These are phyloP conservation scores for Peromyscus polionotus DNA, from an alignment of 2,113 vertebrate species.

Conservation along the genomic window DNA sequence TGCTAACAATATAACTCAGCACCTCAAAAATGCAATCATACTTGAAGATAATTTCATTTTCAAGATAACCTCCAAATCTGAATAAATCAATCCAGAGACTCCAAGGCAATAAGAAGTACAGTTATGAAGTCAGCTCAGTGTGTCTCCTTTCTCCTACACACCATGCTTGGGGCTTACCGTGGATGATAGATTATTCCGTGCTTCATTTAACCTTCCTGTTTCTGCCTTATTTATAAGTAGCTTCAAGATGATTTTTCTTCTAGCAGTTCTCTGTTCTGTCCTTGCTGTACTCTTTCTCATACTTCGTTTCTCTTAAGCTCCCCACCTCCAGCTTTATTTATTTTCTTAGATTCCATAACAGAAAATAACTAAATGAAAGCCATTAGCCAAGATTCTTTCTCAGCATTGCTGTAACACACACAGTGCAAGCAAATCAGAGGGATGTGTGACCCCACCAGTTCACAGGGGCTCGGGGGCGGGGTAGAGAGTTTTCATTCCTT, in stretches of 20 bases:
- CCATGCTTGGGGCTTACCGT: background rate
- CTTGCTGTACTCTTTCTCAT: conserved; percentile 44
- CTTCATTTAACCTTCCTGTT: conserved; percentile 8
- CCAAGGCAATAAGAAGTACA: background rate
- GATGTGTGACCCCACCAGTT: background rate
- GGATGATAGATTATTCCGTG: conserved; percentile 6
- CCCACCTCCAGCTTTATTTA: background rate
- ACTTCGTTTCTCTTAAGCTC: conserved; percentile 36
- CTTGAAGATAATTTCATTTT: background rate
- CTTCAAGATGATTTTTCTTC: background rate
- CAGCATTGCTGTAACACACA: background rate
- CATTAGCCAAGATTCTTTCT: background rate
- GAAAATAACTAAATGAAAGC: background rate
- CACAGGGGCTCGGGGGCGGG: too few species aligned
- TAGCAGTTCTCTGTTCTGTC: background rate
- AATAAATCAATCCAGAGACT: background rate
- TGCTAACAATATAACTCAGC: background rate
- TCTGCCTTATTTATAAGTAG: conserved; percentile 36
- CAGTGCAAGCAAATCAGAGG: background rate
- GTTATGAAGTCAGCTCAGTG: background rate
- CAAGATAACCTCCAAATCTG: background rate
- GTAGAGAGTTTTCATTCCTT: background rate
- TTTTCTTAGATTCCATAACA: conserved; percentile 5
- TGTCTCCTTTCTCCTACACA: background rate
- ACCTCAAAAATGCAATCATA: background rate